phyloP scores from a whole-genome alignment of 2,797 vertebrate genomes.

The Tauraco hartlaubi region DNA sequence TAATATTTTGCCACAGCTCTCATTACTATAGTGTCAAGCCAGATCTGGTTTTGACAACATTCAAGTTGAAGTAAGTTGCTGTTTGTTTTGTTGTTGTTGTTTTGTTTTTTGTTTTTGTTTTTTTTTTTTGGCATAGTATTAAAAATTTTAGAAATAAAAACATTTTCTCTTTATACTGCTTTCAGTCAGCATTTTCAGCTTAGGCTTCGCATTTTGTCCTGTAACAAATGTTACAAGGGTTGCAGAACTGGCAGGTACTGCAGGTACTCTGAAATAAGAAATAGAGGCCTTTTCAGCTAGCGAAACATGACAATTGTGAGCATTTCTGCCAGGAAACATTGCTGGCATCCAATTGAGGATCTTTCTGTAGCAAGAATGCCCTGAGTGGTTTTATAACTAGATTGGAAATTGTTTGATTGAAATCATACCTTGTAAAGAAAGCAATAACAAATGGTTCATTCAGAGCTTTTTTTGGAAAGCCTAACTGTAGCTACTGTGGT shows the following conservation, averaged over 20 bases:
- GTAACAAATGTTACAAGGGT: background rate
- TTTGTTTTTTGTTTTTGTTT: background rate
- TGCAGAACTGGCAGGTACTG: background rate
- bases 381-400: background rate
- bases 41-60: background rate
- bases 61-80: background rate
- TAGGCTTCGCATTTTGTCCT: background rate
- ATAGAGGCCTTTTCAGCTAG: background rate
- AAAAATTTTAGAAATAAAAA: background rate
- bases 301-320: background rate
- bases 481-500: background rate
- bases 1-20: background rate
- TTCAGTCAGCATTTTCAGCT: constrained; percentile 1
- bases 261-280: background rate
- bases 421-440: background rate
- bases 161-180: background rate
- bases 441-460: background rate
- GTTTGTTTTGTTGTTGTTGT: background rate
- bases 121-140: background rate
- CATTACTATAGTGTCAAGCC: background rate
- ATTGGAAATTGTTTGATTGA: background rate
- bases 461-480: background rate
- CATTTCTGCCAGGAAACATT: background rate
- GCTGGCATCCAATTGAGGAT: background rate
- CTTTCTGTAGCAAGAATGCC: background rate